Percentiles rank a stretch among this genome's conserved stretches.
Evolutionary conservation across 1,140 invertebrate genomes (phyloP).

Genomic region (Berghia stephanieae): DNA sequence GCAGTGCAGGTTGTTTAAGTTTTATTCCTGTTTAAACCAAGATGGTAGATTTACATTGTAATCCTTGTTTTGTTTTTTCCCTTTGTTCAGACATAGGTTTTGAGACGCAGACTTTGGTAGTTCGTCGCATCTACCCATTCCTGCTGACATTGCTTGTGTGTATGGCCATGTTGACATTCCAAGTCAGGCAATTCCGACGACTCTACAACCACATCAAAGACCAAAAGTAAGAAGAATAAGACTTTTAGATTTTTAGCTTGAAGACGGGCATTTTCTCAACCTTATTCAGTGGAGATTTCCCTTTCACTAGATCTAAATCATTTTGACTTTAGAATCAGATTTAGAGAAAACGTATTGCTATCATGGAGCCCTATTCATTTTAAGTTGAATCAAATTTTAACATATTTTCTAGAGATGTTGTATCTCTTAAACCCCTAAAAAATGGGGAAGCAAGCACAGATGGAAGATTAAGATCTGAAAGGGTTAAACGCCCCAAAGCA

Average conservation of each 20-base stretch:
- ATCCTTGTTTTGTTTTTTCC: conserved; percentile 20
- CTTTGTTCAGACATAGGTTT: conserved; percentile 75
- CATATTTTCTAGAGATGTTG: too few relatives aligned
- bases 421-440: too few relatives aligned
- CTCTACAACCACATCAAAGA: conserved; percentile 99
- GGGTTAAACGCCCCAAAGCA: too few relatives aligned
- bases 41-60: too few relatives aligned
- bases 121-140: conserved; percentile 90
- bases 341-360: not conserved
- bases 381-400: too few relatives aligned
- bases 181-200: conserved; percentile 90
- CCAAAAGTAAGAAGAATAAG: conserved; percentile 95
- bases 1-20: too few relatives aligned
- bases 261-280: not conserved
- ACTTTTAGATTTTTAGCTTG: conserved; percentile 27
- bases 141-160: conserved; percentile 78
- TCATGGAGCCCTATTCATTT: not conserved
- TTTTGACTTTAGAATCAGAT: too few relatives aligned
- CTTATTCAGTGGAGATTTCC: too few relatives aligned
- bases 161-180: conserved; percentile 77
- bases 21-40: too few relatives aligned
- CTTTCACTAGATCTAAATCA: too few relatives aligned
- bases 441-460: too few relatives aligned
- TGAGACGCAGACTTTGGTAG: conserved; percentile 80
- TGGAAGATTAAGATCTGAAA: too few relatives aligned